Evolutionary conservation across 2,113 vertebrate genomes (phyloP).

Genomic region (Morone saxatilis): DNA sequence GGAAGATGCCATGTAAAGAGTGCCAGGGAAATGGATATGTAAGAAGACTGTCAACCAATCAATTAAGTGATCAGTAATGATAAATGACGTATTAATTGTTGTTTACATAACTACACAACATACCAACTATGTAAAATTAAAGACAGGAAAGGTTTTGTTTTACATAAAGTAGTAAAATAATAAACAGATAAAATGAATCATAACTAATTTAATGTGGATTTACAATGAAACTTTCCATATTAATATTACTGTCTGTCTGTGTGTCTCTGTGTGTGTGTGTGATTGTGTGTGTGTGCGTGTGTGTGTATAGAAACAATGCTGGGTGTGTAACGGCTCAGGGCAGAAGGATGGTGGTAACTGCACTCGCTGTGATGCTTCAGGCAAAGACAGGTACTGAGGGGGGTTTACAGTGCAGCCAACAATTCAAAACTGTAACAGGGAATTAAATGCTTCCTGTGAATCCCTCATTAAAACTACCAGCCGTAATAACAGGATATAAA

Average conservation of each 20-base stretch:
- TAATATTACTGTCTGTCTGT: background rate
- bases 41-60: slow-evolving; percentile 34
- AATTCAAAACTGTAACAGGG: too few species aligned
- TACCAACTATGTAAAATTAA: too few species aligned
- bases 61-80: background rate
- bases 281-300: too few species aligned
- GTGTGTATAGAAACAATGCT: slow-evolving; percentile 64
- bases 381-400: slow-evolving; percentile 64
- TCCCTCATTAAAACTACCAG: too few species aligned
- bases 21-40: slow-evolving; percentile 76
- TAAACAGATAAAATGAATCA: background rate
- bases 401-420: background rate
- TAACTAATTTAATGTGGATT: background rate
- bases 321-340: slow-evolving; percentile 69
- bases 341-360: slow-evolving; percentile 7
- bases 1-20: slow-evolving; percentile 52
- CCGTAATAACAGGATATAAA: too few species aligned
- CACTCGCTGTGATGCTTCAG: slow-evolving; percentile 51
- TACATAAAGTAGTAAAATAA: background rate
- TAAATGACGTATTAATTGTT: background rate
- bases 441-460: too few species aligned
- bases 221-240: background rate
- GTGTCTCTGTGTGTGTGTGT: slow-evolving; percentile 8
- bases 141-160: background rate
- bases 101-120: background rate